Conservation (phyloP, 2,797 vertebrate genomes). For the Helostoma temminkii region DNA sequence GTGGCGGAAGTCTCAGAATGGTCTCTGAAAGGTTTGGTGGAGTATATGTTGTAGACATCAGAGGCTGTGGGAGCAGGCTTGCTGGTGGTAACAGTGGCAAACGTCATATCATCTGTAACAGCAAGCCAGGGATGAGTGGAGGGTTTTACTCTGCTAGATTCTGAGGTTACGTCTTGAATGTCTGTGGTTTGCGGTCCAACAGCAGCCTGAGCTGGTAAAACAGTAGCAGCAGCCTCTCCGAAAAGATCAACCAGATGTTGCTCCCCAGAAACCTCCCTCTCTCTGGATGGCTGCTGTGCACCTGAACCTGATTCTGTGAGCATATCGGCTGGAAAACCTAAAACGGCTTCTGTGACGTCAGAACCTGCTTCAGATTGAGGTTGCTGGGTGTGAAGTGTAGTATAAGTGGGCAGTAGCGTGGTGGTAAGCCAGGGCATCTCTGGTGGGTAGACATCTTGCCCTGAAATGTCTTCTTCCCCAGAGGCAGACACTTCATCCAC, state of each 20-base stretch:
- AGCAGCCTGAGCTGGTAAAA: slow-evolving; percentile 35
- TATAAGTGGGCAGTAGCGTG: neutral
- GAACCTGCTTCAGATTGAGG: neutral
- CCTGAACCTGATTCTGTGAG: slow-evolving; percentile 37
- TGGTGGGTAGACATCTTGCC: slow-evolving; percentile 56
- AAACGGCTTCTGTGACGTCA: slow-evolving; percentile 10
- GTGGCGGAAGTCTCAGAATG: slow-evolving; percentile 1
- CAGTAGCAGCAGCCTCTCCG: slow-evolving; percentile 21
- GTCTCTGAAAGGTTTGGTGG: neutral
- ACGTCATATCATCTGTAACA: neutral
- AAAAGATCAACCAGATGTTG: slow-evolving; percentile 7
- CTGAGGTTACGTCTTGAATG: neutral
- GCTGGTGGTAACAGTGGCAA: neutral
- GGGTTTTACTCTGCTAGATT: neutral
- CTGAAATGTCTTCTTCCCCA: slow-evolving; percentile 72
- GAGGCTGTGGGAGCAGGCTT: neutral
- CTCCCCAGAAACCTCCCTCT: slow-evolving; percentile 30
- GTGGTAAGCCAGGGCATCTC: slow-evolving; percentile 30
- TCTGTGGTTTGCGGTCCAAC: slow-evolving; percentile 17
- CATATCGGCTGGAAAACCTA: neutral
- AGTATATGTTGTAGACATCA: neutral
- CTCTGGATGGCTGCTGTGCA: slow-evolving; percentile 40
- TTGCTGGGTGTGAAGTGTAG: slow-evolving; percentile 13
- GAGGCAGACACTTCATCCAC: slow-evolving; percentile 72
- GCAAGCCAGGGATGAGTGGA: neutral